Base-by-base conservation (phyloP, 2,113 vertebrate genomes). In the Tachysurus vachellii region DNA sequence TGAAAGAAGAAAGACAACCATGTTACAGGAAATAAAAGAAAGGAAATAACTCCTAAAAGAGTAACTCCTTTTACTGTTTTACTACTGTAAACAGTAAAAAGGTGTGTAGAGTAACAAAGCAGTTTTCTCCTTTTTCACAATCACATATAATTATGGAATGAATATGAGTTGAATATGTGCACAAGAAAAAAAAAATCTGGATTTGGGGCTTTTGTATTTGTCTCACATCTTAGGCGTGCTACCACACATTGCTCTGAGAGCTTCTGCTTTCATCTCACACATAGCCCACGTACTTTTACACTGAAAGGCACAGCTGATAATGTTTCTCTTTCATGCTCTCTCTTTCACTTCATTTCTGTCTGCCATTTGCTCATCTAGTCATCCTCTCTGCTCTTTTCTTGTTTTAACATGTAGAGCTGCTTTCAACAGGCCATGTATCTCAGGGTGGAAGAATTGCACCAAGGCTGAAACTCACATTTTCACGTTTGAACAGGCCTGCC, bases 221-320 rank as follows among this genome's bases (percentile, higher is more conserved):
- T 88, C 73, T 83, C 86, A 87, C 86, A 83, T 83, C 71, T 77
- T 57, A 36, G 28, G 62, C 79, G 80, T 50, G 86, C 80, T 77
- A 85, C 81, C 86, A 86, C 86, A 89, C 80, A 85, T 82, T 75
- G 73, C 75, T 42, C 71, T 86, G 56, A 71, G 53, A 89, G 80
- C 83, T 85, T 89, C 89, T 89, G 89, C 83, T 82, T 89, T 85
- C 71, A 85, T 84, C 28, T 87, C 83, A 87, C 85, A 83, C 83
- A 76, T 83, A 85, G 80, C 92, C 91, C 91, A 90, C 89, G 89
- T 89, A 88, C 90, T 93, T 79, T 87, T 93, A 87, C 86, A 86
- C 84, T 71, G 81, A 80, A 82, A 85, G 75, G 64, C 57, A 77
- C 70, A 87, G 84, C 73, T 82, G 75, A 92, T 90, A 92, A 91